Conservation (phyloP, 2,888 invertebrate species). For the Achlya flavicornis region DNA sequence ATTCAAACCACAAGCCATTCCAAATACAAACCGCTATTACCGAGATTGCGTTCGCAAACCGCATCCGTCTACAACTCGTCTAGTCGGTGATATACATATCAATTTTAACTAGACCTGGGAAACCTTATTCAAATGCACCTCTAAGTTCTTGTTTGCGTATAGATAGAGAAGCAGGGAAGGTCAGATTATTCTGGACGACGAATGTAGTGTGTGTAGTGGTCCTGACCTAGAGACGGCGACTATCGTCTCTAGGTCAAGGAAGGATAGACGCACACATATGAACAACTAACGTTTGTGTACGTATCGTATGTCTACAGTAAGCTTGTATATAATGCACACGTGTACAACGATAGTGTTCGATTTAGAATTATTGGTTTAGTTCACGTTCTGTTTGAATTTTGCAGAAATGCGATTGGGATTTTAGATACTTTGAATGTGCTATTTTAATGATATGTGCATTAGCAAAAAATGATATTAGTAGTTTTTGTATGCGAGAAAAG, state of each 20-base stretch:
- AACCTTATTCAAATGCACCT: constrained; percentile 52
- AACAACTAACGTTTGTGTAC: constrained; percentile 27
- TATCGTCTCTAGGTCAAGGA: constrained; percentile 81
- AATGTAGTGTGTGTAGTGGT: constrained; percentile 72
- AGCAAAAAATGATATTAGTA: no score
- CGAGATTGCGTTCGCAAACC: constrained; percentile 29
- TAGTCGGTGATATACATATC: constrained; percentile 62
- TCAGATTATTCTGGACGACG: constrained; percentile 51
- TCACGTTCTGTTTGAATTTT: constrained; percentile 18
- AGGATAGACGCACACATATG: constrained; percentile 78
- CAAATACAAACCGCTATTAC: constrained; percentile 28
- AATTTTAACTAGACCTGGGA: constrained; percentile 49
- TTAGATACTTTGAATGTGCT: neutral
- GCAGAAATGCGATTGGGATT: constrained; percentile 5
- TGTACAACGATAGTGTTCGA: constrained; percentile 13
- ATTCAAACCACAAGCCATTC: constrained; percentile 30
- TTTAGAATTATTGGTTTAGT: constrained; percentile 14
- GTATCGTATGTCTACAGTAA: neutral
- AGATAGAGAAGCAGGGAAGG: constrained; percentile 39
- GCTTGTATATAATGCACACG: constrained; percentile 12
- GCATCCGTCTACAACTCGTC: constrained; percentile 73
- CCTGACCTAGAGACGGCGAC: constrained; percentile 81
- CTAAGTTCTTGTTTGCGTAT: constrained; percentile 22
- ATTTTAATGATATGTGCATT: neutral
- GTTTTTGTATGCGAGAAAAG: no score